Conservation (phyloP, 2,888 invertebrate species). For the Ornithoptera alexandrae region DNA sequence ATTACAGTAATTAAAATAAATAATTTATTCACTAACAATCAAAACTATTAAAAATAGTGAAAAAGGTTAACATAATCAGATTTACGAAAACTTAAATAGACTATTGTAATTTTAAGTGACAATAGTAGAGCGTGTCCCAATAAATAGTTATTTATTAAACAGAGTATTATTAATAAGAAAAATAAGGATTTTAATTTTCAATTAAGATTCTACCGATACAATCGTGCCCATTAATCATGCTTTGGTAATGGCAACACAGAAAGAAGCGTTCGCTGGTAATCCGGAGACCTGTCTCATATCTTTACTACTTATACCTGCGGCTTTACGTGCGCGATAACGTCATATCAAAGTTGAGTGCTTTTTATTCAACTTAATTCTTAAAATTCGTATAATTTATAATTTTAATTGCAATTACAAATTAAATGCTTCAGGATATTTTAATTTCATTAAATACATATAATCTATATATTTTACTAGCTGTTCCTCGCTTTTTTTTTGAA, state of each 20-base stretch:
- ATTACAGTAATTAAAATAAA: no score
- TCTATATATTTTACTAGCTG: no score
- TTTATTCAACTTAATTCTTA: slow-evolving; percentile 18
- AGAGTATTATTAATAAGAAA: slow-evolving; percentile 17
- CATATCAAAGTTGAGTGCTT: slow-evolving; percentile 21
- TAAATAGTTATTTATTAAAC: slow-evolving; percentile 28
- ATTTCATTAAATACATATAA: no score
- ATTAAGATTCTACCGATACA: slow-evolving; percentile 53
- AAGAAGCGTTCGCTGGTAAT: slow-evolving; percentile 46
- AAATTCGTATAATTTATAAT: slow-evolving; percentile 12
- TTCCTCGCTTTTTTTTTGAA: no score
- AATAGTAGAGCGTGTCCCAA: no score
- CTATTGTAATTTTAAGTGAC: no score
- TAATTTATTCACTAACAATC: no score
- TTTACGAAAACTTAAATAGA: no score
- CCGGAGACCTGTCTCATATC: slow-evolving; percentile 44
- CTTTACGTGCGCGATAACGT: slow-evolving; percentile 21
- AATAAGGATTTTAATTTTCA: slow-evolving; percentile 46
- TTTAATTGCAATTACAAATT: slow-evolving; percentile 12
- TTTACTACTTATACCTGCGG: slow-evolving; percentile 30
- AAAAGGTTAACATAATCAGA: no score
- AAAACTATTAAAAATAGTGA: no score
- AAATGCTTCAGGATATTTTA: no score
- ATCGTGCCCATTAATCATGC: slow-evolving; percentile 57
- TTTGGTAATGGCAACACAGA: slow-evolving; percentile 54